These are phyloP conservation scores for Oreochromis aureus DNA, from an alignment of 2,113 vertebrate species.

Conservation along the genomic window DNA sequence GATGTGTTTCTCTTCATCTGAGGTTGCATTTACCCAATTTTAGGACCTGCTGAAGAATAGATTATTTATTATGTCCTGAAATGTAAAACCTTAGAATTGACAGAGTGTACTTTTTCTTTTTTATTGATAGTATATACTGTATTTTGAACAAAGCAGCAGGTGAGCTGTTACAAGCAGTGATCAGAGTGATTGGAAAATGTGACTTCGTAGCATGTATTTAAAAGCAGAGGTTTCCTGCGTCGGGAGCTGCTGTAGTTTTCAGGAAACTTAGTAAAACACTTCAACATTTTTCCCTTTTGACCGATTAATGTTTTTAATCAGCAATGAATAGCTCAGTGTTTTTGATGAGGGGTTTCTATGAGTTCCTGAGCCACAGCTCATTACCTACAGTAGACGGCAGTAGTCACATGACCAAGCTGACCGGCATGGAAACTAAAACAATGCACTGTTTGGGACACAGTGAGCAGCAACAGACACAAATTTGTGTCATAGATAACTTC, in stretches of 20 bases:
- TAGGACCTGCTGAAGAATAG: background rate
- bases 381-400: background rate
- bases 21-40: background rate
- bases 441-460: background rate
- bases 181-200: background rate
- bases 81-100: background rate
- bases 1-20: background rate
- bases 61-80: accelerated
- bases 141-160: background rate
- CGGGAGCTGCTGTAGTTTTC: background rate
- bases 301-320: background rate
- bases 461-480: background rate
- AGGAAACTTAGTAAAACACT: background rate
- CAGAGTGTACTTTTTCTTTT: background rate
- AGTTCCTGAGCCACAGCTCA: background rate
- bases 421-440: background rate
- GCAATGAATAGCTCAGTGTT: accelerated
- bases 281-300: accelerated
- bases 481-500: background rate
- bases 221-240: background rate
- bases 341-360: background rate
- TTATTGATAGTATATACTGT: background rate
- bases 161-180: background rate
- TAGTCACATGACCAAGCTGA: background rate
- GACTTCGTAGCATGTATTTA: background rate